A percentile compares a stretch with the other conserved stretches of the same genome.
Evolutionary conservation across 2,797 vertebrate species (phyloP).

Genomic region (Peromyscus eremicus): DNA sequence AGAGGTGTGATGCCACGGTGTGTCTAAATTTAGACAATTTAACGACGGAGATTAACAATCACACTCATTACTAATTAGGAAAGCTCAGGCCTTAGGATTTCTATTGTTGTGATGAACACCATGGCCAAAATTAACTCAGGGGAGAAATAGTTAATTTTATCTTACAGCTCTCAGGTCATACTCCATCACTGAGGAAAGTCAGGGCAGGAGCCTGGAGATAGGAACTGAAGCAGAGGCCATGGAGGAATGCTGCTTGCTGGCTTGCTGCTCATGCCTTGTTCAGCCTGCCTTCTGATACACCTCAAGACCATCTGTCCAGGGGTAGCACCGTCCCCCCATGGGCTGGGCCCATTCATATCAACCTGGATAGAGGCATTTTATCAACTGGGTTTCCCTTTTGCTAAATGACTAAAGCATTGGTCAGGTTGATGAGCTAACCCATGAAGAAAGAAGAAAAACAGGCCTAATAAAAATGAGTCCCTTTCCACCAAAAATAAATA

Average conservation of each 20-base stretch:
- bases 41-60: background rate
- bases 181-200: background rate
- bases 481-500: no score
- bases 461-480: background rate
- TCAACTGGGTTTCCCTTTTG: background rate
- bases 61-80: background rate
- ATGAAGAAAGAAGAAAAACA: conserved; percentile 25
- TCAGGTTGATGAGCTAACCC: background rate
- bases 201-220: background rate
- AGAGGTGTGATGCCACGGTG: background rate
- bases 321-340: background rate
- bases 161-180: background rate
- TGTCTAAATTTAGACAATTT: background rate
- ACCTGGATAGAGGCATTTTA: background rate
- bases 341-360: background rate
- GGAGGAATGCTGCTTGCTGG: background rate
- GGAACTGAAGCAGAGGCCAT: background rate
- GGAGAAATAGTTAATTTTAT: background rate
- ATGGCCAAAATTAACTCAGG: background rate
- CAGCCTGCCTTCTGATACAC: background rate
- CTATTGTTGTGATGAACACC: background rate
- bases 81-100: background rate
- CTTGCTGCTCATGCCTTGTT: background rate
- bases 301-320: background rate
- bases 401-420: background rate